Conservation (phyloP, 2,113 vertebrate species). For the Chaenogobius annularis region DNA sequence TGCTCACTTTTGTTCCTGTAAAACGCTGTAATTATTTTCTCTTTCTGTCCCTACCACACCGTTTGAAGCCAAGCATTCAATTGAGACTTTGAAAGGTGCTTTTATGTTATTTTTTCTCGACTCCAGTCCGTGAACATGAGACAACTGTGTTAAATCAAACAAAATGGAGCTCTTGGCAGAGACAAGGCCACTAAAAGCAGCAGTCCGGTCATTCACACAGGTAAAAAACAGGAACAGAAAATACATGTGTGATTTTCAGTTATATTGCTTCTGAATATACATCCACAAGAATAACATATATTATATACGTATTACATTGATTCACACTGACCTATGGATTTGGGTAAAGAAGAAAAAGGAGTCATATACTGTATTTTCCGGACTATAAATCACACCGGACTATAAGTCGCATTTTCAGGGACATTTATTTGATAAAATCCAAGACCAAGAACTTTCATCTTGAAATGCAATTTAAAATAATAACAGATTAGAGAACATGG, state of each 20-base stretch:
- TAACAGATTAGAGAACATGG: too few species aligned
- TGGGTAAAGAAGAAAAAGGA: not conserved
- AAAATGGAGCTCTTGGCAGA: not conserved
- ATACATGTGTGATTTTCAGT: not conserved
- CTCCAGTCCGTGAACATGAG: not conserved
- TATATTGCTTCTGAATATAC: not conserved
- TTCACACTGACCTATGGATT: not conserved
- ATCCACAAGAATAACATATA: not conserved
- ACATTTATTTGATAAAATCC: too few species aligned
- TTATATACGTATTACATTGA: not conserved
- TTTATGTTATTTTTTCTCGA: constrained; percentile 5
- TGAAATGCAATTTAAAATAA: too few species aligned
- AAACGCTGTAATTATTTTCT: constrained; percentile 17
- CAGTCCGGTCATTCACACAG: not conserved
- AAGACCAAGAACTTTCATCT: too few species aligned
- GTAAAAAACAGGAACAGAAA: not conserved
- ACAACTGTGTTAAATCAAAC: not conserved
- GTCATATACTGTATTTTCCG: too few species aligned
- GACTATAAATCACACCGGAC: too few species aligned
- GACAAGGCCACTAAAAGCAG: not conserved
- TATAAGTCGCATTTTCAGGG: too few species aligned
- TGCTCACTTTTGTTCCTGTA: constrained; percentile 22
- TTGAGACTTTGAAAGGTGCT: constrained; percentile 14
- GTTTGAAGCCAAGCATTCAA: constrained; percentile 2
- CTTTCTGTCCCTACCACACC: constrained; percentile 7